These are phyloP conservation scores for Ailurus styani DNA, from an alignment of 2,113 vertebrate genomes.

Conservation along the genomic window DNA sequence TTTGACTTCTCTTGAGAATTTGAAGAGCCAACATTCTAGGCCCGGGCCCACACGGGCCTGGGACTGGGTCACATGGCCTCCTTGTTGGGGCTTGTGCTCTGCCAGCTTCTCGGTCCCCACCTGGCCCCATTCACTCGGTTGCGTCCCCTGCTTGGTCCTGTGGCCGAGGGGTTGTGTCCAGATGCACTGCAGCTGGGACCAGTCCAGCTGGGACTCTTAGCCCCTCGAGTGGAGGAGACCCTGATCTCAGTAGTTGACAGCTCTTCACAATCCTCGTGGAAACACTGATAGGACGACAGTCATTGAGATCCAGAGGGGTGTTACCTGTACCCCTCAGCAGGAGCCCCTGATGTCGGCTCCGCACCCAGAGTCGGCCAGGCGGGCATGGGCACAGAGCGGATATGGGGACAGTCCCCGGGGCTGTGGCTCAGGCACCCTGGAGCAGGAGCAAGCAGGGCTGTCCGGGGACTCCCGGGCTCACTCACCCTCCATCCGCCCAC, in stretches of 20 bases:
- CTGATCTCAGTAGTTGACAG: not conserved
- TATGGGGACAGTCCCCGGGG: not conserved
- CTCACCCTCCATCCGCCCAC: not conserved
- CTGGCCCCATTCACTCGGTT: accelerated
- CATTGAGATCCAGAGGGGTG: not conserved
- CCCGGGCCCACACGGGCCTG: accelerated
- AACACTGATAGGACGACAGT: accelerated
- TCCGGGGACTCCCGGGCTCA: accelerated
- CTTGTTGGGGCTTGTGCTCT: not conserved
- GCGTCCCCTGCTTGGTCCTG: accelerated
- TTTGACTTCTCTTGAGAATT: not conserved
- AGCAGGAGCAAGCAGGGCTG: not conserved
- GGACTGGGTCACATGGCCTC: not conserved
- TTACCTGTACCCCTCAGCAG: accelerated
- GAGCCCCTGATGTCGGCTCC: too few relatives aligned
- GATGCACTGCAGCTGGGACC: not conserved
- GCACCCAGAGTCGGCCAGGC: accelerated
- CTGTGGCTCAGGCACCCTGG: accelerated
- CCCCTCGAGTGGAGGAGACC: not conserved
- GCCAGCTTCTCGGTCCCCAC: not conserved
- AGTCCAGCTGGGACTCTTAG: not conserved
- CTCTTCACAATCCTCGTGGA: accelerated
- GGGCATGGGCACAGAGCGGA: accelerated
- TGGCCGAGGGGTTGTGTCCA: not conserved
- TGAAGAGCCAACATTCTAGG: accelerated